phyloP scores from a whole-genome alignment of 30 jellyfish, hydroid and myxozoan species.

The Cassiopea andromeda region DNA sequence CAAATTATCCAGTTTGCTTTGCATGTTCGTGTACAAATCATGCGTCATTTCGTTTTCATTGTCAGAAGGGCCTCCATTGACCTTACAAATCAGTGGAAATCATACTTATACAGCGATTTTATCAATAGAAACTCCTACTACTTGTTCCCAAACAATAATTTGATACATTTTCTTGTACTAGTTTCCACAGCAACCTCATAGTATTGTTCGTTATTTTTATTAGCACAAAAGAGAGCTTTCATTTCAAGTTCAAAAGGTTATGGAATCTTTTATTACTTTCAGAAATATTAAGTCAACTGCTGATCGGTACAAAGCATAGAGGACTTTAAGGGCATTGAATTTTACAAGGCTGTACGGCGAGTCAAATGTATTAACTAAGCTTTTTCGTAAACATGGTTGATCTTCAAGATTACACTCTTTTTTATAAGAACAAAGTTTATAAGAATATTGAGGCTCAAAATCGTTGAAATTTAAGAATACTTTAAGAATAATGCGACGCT shows the following conservation, averaged over 20 bases:
- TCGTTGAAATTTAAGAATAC: no score
- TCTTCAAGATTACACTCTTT: not conserved
- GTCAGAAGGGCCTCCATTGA: not conserved
- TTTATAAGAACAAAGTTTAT: not conserved
- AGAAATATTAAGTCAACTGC: not conserved
- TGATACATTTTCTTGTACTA: not conserved
- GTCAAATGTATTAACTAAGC: not conserved
- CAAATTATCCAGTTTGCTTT: not conserved
- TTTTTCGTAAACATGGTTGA: not conserved
- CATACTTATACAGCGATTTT: not conserved
- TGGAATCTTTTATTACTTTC: not conserved
- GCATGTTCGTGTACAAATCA: not conserved
- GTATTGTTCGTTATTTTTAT: not conserved
- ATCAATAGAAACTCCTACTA: slow-evolving; percentile 10
- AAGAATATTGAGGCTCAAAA: no score
- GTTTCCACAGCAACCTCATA: not conserved
- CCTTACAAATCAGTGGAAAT: not conserved
- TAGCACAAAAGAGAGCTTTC: not conserved
- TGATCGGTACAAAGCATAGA: not conserved
- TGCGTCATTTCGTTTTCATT: not conserved
- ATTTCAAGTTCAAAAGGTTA: not conserved
- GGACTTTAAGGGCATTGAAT: not conserved
- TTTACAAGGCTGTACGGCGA: not conserved
- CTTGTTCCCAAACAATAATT: slow-evolving; percentile 5
- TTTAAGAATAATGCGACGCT: no score